Evolutionary conservation across 2,797 vertebrate species (phyloP).

Genomic region (Anguilla pacifica): DNA sequence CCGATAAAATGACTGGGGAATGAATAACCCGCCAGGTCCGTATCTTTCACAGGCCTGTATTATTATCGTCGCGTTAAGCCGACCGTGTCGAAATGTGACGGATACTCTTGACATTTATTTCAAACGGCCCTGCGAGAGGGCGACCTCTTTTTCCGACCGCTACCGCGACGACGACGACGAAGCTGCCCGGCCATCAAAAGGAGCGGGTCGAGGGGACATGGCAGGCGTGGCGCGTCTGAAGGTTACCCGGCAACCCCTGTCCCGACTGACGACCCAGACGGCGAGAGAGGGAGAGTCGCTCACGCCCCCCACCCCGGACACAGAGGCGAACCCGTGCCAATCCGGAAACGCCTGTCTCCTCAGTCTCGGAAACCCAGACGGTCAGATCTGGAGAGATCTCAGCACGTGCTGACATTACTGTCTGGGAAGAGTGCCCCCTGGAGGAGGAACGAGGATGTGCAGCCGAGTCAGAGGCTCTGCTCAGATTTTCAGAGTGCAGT

Average conservation of each 20-base stretch:
- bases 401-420: too few relatives aligned
- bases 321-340: background rate
- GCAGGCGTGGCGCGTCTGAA: background rate
- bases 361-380: too few relatives aligned
- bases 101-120: conserved; percentile 18
- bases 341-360: background rate
- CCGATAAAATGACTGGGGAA: background rate
- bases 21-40: background rate
- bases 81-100: background rate
- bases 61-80: background rate
- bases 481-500: too few relatives aligned
- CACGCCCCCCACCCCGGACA: too few relatives aligned
- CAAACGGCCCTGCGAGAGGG: too few relatives aligned
- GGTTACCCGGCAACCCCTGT: background rate
- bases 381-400: too few relatives aligned
- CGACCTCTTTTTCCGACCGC: background rate
- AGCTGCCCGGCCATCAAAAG: background rate
- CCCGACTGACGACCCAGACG: background rate
- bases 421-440: too few relatives aligned
- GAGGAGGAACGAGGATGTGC: too few relatives aligned
- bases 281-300: too few relatives aligned
- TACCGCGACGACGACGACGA: background rate
- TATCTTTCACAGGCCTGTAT: background rate
- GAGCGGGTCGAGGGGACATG: background rate
- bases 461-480: too few relatives aligned